Base-by-base conservation (phyloP, 2,888 invertebrate species). In the Morpho achilles region DNA sequence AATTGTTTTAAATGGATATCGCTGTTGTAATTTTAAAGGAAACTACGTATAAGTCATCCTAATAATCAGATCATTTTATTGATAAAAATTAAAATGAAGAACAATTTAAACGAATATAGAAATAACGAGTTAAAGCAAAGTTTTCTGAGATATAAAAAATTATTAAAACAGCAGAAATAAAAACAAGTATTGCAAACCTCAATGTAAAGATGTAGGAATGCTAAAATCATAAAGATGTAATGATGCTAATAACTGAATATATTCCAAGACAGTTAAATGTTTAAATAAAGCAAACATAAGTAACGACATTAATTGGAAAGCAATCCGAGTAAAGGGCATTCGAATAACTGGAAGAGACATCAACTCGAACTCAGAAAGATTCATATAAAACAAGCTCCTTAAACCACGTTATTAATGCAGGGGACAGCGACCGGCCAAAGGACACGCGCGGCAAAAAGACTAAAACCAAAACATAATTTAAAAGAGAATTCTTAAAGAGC, bases 401-500 rank as follows among this genome's bases (percentile, higher is more conserved):
- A 71, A 74, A 72, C 68, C 72, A 64, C 72, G 76, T 84, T 87
- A 84, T 83, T 84, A 87, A 85, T 83, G 78, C 80, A 83, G 75
- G 73, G 72, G 72, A 67, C 72, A 69, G 73, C 73, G 78, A 81
- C 77, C 76, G 77, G 78, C 73, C 82, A 84, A 83, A 87, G 82
- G 85, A 80, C 86, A 80, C 65, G 75, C 74, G 72, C 71, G 71
- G 67, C 76, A 87, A 89, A 87, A 84, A 80, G 82, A 80, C 80
- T 74, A 80, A 82, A 85, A 84, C 80, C 79, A 64, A 86, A 86
- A 87, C 75, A 87, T 85, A 90, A 87, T 87, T 88, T 88, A 83
- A 87, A 87, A 87, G 82, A 80, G 88, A 87, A 88, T 89, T 87
- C 86, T 87, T 85, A 85, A 85, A 84, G 80, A 87, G 82, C 77